Conservation (phyloP, 92 coral and sea anemone genomes). For the Porites divaricata region DNA sequence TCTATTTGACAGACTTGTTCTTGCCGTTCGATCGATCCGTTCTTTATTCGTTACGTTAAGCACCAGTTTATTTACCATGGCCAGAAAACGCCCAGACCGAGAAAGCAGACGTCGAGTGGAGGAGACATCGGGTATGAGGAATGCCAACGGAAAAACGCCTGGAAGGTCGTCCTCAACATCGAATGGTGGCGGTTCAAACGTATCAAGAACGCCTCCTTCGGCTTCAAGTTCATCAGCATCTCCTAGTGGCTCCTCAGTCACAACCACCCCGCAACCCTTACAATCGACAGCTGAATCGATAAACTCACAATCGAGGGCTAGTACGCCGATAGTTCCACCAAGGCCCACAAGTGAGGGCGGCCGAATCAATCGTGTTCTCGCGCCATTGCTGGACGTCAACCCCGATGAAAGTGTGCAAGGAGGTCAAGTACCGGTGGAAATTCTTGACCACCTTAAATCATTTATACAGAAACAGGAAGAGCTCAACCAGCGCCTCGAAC, state of each 20-base stretch:
- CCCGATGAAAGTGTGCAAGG: no score
- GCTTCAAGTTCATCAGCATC: no score
- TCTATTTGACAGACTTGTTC: background rate
- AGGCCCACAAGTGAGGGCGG: no score
- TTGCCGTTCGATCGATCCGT: background rate
- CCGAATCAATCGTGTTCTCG: background rate
- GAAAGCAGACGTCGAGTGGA: background rate
- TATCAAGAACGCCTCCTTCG: no score
- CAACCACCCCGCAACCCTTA: no score
- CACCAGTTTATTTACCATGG: background rate
- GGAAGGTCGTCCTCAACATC: background rate
- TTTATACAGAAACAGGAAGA: background rate
- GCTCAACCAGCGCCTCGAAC: conserved; percentile 8
- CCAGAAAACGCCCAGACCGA: background rate
- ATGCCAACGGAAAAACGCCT: background rate
- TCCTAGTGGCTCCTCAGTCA: no score
- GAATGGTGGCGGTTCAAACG: no score
- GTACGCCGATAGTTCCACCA: no score
- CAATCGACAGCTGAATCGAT: no score
- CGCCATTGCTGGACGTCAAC: background rate
- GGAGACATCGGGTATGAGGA: background rate
- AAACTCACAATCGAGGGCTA: no score
- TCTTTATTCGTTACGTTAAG: background rate
- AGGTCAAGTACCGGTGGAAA: no score
- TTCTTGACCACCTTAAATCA: background rate